These are phyloP conservation scores for Cerceris ruficornis DNA, from an alignment of 2,888 invertebrate species.

Conservation along the genomic window DNA sequence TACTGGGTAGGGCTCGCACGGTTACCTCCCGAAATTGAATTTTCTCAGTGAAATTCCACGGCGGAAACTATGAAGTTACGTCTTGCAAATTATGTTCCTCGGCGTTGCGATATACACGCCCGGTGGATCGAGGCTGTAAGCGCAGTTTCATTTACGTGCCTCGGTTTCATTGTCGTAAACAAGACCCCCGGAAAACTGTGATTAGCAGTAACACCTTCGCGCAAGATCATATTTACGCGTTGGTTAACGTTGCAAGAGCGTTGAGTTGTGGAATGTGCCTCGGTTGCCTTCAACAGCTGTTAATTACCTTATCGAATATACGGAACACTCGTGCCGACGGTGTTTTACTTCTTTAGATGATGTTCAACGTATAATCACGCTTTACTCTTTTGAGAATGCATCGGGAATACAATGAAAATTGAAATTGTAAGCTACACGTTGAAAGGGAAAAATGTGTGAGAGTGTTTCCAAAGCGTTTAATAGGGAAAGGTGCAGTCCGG, in stretches of 20 bases:
- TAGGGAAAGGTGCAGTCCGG: no score
- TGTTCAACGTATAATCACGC: no score
- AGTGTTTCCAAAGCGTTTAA: no score
- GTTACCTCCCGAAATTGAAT: constrained; percentile 35
- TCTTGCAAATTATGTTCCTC: constrained; percentile 27
- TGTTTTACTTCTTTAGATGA: no score
- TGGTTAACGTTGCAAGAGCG: neutral
- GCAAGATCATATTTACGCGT: neutral
- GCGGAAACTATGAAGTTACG: constrained; percentile 19
- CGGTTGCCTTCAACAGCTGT: no score
- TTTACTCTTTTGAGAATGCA: no score
- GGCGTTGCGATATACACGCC: neutral
- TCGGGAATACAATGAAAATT: no score
- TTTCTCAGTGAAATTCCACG: constrained; percentile 24
- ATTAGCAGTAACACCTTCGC: constrained; percentile 7
- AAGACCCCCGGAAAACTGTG: constrained; percentile 12
- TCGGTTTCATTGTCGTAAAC: constrained; percentile 6
- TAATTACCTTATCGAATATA: no score
- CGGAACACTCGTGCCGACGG: no score
- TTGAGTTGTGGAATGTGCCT: no score
- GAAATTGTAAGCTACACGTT: no score
- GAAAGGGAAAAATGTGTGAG: no score
- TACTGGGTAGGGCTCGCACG: constrained; percentile 21
- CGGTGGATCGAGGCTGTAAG: neutral
- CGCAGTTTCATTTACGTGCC: constrained; percentile 6